Percentiles rank a stretch among this genome's conserved stretches.
These are phyloP conservation scores for Drosophila athabasca DNA, from an alignment of 1,140 invertebrate genomes.

Conservation along the genomic window DNA sequence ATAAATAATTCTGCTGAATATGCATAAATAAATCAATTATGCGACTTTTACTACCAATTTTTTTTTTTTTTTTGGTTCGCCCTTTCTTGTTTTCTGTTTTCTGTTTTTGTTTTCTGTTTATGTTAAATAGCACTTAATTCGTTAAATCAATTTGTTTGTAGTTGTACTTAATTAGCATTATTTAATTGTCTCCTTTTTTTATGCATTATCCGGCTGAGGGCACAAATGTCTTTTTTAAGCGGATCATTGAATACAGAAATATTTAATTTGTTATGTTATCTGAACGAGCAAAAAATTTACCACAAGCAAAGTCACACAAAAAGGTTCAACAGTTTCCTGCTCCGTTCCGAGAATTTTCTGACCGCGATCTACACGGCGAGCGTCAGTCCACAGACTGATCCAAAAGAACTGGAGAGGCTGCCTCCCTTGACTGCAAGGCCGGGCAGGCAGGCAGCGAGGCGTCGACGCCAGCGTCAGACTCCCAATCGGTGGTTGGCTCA, in stretches of 20 bases:
- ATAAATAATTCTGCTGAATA: constrained; percentile 30
- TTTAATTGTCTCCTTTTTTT: constrained; percentile 4
- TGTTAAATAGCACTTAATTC: constrained; percentile 22
- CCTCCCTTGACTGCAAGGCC: no score
- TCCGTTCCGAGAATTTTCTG: constrained; percentile 3
- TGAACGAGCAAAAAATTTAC: constrained; percentile 24
- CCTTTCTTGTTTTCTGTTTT: constrained; percentile 5
- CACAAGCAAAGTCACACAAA: constrained; percentile 14
- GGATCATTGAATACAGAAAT: not conserved
- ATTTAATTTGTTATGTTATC: not conserved
- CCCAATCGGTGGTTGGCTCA: constrained; percentile 15
- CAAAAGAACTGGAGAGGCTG: constrained; percentile 25
- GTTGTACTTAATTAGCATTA: constrained; percentile 27
- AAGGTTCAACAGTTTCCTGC: no score
- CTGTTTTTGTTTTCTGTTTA: constrained; percentile 12
- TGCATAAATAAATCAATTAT: constrained; percentile 44
- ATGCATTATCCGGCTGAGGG: not conserved
- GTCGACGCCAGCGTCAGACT: constrained; percentile 3
- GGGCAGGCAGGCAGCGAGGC: not conserved
- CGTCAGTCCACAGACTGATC: constrained; percentile 66
- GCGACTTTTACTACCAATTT: constrained; percentile 32
- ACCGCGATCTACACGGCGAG: constrained; percentile 52
- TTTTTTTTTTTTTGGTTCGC: not conserved
- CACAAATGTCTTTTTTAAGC: not conserved
- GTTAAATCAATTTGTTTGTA: constrained; percentile 36